Evolutionary conservation across 2,113 vertebrate genomes (phyloP).

Genomic region (Calypte anna): DNA sequence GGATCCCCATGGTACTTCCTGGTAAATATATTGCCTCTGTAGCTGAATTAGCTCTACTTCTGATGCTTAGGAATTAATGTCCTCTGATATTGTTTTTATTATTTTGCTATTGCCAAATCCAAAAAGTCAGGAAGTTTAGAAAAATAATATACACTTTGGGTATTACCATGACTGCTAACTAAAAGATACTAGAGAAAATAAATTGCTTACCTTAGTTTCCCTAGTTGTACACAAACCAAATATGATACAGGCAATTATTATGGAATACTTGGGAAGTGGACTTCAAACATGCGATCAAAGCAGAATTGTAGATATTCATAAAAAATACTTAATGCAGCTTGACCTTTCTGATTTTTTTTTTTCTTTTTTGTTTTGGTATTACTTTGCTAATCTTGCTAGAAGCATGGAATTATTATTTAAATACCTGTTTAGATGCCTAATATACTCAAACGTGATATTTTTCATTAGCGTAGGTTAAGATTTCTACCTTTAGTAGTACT

Average conservation of each 20-base stretch:
- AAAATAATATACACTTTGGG: neutral
- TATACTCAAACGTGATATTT: neutral
- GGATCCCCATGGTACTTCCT: conserved; percentile 44
- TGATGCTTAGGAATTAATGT: conserved; percentile 9
- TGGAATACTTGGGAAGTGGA: conserved; percentile 30
- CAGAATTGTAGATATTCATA: neutral
- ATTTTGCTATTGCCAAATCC: neutral
- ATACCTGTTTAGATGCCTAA: neutral
- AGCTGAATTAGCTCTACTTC: neutral
- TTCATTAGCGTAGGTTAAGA: neutral
- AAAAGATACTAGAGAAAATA: neutral
- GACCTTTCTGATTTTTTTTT: neutral
- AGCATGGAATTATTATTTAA: neutral
- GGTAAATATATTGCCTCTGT: neutral
- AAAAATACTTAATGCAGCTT: conserved; percentile 42
- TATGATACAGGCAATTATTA: neutral
- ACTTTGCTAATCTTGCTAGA: neutral
- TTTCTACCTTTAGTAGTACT: neutral
- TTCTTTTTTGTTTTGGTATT: neutral
- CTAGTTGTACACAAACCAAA: neutral
- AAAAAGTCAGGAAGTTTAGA: neutral
- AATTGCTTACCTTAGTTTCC: conserved; percentile 30
- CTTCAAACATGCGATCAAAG: conserved; percentile 34
- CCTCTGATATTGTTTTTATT: neutral
- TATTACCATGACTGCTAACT: neutral